Evolutionary conservation across 2,113 vertebrate genomes (phyloP).

Genomic region (Anarrhichthys ocellatus): DNA sequence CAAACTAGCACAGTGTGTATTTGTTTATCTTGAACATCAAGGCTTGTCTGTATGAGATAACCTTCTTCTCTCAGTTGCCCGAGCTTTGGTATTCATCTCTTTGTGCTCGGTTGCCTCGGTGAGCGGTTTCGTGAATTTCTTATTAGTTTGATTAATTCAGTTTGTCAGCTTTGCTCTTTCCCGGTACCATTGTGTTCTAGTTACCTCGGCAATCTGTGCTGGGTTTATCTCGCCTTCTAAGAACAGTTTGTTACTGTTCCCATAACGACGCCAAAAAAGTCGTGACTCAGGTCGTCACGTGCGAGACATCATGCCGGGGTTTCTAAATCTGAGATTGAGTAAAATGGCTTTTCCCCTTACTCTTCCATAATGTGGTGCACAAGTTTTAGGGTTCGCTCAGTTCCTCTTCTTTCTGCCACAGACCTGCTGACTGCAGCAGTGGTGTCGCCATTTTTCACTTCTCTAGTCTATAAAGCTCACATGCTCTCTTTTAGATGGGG

Average conservation of each 20-base stretch:
- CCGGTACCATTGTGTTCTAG: neutral
- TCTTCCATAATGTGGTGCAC: neutral
- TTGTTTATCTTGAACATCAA: neutral
- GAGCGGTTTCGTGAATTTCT: conserved; percentile 16
- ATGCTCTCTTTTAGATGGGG: neutral
- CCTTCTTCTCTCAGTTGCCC: conserved; percentile 2
- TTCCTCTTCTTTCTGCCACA: conserved; percentile 61
- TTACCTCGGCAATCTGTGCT: conserved; percentile 3
- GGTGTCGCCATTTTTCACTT: conserved; percentile 66
- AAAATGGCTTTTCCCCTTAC: conserved; percentile 32
- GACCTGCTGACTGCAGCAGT: conserved; percentile 45
- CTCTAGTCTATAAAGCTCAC: conserved; percentile 53
- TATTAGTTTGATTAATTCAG: conserved; percentile 25
- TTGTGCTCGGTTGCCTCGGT: conserved; percentile 22
- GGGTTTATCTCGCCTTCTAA: neutral
- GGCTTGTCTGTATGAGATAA: conserved; percentile 14
- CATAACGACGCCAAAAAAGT: neutral
- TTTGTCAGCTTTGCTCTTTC: conserved; percentile 34
- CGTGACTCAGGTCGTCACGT: conserved; percentile 7
- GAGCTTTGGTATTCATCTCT: conserved; percentile 31
- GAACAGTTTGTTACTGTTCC: neutral
- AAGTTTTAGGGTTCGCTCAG: neutral
- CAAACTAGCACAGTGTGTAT: neutral
- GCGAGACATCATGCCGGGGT: neutral
- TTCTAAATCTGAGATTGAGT: conserved; percentile 43